Conservation (phyloP, 2,113 vertebrate genomes). For the Siniperca knerii region DNA sequence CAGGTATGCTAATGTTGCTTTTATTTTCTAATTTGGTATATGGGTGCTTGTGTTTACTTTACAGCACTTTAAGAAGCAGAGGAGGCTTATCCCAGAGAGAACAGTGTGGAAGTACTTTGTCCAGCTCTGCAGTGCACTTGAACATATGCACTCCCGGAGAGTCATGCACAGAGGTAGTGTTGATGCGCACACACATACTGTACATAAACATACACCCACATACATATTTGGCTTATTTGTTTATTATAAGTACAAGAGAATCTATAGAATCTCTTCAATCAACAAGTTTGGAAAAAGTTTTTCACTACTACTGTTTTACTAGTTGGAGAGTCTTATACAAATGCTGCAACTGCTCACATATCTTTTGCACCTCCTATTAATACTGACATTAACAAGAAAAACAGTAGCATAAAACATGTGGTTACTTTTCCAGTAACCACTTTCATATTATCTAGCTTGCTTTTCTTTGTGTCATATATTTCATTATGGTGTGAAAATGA, state of each 20-base stretch:
- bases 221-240: neutral
- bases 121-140: constrained; percentile 97
- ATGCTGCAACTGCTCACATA: neutral
- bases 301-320: neutral
- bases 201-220: neutral
- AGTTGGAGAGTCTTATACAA: neutral
- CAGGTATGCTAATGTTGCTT: constrained; percentile 29
- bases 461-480: neutral
- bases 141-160: constrained; percentile 98
- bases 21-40: constrained; percentile 20
- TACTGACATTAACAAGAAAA: neutral
- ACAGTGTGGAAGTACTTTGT: constrained; percentile 99
- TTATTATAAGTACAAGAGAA: neutral
- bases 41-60: constrained; percentile 46
- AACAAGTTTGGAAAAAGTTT: neutral
- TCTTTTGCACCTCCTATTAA: neutral
- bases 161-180: constrained; percentile 97
- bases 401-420: neutral
- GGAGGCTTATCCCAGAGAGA: constrained; percentile 95
- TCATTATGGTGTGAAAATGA: neutral
- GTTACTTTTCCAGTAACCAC: neutral
- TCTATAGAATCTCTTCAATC: neutral
- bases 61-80: constrained; percentile 99
- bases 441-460: neutral
- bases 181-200: neutral